Evolutionary conservation across 2,113 vertebrate species (phyloP), one percentile per base, ranked within the genome.

Genomic region (Porphyrio hochstetteri): DNA sequence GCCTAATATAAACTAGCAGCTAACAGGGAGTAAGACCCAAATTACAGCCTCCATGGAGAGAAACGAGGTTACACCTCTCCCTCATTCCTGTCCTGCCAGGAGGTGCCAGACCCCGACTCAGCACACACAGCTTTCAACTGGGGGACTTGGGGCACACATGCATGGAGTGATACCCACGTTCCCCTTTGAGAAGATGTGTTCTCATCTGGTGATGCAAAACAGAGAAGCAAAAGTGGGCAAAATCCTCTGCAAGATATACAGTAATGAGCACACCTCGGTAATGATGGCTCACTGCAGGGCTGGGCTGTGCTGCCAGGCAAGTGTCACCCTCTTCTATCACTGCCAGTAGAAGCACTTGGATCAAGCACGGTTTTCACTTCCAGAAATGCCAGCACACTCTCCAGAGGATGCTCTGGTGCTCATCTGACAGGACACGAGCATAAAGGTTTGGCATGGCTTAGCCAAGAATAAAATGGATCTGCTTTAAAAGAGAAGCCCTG

Each of bases 131-230:
- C 68, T 69, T 79, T 59, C 36, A 68, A 7, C 44, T 21, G 13
- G 23, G 31, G 46, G 24, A 59, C 31, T 48, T 25, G 1, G 44
- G 75, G 40, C 56, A 65, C 44, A 67, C 55, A 76, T 4, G 10
- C 0, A 0, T 5, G 55, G 44, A 70, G 50, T 53, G 36, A 56
- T 36, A 82, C 5, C 50, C 46, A 35, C 0, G 0, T 21, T 85
- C 35, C 28, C 46, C 36, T 71, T 53, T 53, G 27, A 84, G 69
- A 77, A 77, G 60, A 9, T 77, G 16, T 42, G n/a, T 42, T 89
- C 72, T 91, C 21, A 6, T 29, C 59, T 55, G 64, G 14, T 53
- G 38, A 61, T 33, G 65, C 10, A 40, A 82, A 90, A n/a, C 70
- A 63, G 52, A 74, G 40, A 72, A 36, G n/a, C 20, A 40, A 50